These are phyloP conservation scores for Tenthredo livida DNA, from an alignment of 2,888 invertebrate genomes.

Conservation along the genomic window DNA sequence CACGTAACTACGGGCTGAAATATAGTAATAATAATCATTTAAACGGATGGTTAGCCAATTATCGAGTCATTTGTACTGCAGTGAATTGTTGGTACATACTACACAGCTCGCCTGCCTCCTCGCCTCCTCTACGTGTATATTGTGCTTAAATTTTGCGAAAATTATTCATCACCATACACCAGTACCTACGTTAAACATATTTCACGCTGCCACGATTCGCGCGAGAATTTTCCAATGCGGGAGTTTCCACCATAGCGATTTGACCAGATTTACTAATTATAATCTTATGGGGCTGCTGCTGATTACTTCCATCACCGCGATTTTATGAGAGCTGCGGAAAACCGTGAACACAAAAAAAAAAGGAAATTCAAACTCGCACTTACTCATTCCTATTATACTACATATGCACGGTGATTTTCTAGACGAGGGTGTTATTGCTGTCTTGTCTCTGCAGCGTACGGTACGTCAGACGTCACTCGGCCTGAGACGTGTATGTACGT, in stretches of 20 bases:
- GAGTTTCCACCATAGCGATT: background rate
- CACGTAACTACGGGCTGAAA: background rate
- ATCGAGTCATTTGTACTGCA: slow-evolving; percentile 43
- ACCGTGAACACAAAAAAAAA: no score
- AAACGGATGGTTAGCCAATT: slow-evolving; percentile 51
- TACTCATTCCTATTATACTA: background rate
- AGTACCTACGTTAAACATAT: slow-evolving; percentile 18
- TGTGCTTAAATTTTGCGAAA: slow-evolving; percentile 28
- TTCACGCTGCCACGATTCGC: slow-evolving; percentile 15
- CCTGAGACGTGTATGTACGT: background rate
- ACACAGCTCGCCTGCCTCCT: background rate
- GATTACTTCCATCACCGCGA: no score
- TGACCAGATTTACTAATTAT: background rate
- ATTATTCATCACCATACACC: slow-evolving; percentile 35
- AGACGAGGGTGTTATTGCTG: slow-evolving; percentile 45
- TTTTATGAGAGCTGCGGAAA: no score
- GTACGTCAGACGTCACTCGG: slow-evolving; percentile 45
- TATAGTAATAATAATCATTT: slow-evolving; percentile 36
- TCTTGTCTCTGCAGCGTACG: slow-evolving; percentile 9
- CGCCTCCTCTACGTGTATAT: background rate
- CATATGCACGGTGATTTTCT: no score
- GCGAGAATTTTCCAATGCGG: background rate
- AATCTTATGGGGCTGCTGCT: background rate
- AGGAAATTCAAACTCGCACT: background rate
- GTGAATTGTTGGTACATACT: slow-evolving; percentile 36